phyloP scores from a whole-genome alignment of 1,140 invertebrate species.

The Leptopilina boulardi region DNA sequence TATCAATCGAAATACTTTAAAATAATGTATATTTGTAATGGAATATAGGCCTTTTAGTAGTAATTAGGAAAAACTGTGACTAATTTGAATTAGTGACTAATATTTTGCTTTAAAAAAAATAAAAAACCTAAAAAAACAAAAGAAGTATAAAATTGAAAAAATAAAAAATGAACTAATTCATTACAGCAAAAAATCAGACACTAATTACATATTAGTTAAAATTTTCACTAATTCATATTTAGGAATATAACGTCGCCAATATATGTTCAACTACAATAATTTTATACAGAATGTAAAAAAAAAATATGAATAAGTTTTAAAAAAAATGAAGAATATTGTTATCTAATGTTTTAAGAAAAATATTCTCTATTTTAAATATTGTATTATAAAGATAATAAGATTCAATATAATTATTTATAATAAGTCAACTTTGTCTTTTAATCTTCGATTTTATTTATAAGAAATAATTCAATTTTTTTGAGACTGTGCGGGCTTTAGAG shows the following conservation, averaged over 20 bases:
- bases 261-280: neutral
- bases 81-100: too few relatives aligned
- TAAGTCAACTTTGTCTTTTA: neutral
- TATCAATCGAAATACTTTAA: too few relatives aligned
- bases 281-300: constrained; percentile 37
- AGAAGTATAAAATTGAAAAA: too few relatives aligned
- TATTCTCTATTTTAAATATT: constrained; percentile 57
- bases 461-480: neutral
- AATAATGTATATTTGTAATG: too few relatives aligned
- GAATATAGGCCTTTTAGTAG: too few relatives aligned
- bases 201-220: too few relatives aligned
- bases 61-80: too few relatives aligned
- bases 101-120: too few relatives aligned
- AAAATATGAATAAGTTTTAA: too few relatives aligned
- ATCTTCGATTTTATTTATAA: neutral
- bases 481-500: neutral
- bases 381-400: neutral
- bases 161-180: too few relatives aligned
- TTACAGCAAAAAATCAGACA: too few relatives aligned
- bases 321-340: constrained; percentile 62
- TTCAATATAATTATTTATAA: neutral
- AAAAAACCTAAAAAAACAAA: too few relatives aligned
- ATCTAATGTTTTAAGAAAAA: constrained; percentile 72
- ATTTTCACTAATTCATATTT: neutral
- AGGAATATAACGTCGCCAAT: neutral